Percentiles rank a stretch among this genome's conserved stretches.
Conservation (phyloP, 2,888 invertebrate genomes). For the Lasioglossum figueresi region DNA sequence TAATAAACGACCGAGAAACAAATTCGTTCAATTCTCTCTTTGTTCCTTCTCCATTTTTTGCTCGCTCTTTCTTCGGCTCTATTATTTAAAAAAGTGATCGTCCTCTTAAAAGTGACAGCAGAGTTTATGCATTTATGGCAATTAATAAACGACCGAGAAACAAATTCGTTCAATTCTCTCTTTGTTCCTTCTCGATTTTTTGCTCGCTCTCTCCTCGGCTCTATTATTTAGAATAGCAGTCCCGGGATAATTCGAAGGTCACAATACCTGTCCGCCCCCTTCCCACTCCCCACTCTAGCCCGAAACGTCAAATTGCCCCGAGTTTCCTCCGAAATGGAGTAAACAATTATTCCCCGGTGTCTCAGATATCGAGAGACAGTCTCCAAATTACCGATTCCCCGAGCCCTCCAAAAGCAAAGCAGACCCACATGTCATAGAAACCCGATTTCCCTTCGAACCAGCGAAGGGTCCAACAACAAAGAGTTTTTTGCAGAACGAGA, state of each 20-base stretch:
- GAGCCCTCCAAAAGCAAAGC: background rate
- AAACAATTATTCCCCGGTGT: background rate
- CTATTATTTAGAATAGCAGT: background rate
- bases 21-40: background rate
- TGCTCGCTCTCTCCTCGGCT: background rate
- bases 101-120: no score
- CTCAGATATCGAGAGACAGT: background rate
- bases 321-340: background rate
- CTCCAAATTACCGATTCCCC: background rate
- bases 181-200: background rate
- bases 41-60: no score
- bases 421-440: background rate
- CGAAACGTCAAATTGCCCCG: background rate
- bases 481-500: background rate
- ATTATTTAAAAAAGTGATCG: background rate
- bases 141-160: background rate
- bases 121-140: no score
- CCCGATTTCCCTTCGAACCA: background rate
- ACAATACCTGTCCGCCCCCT: background rate
- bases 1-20: background rate
- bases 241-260: background rate
- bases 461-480: background rate
- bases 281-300: background rate
- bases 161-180: background rate
- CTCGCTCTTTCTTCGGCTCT: background rate